Base-by-base conservation (phyloP, 35 echinoderm and acorn worm genomes). In the Apostichopus japonicus region DNA sequence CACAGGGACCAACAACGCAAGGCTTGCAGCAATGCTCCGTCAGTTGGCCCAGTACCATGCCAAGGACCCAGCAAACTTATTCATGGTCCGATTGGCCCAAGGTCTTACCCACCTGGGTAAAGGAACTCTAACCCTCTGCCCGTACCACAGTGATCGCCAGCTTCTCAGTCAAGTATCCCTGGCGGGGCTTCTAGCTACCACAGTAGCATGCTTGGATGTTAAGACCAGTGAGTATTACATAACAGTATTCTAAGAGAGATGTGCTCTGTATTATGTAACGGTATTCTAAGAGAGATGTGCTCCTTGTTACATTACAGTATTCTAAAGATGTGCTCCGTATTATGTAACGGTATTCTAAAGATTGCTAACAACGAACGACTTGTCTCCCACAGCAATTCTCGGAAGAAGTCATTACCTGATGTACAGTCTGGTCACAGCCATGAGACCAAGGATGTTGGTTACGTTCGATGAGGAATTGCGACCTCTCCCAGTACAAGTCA, bases 31-130 rank as follows among this genome's bases (percentile, higher is more conserved):
- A 19, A 99, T 99, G 97, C 89, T 99, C 6, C 92, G 97, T 25
- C 97, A 99, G 79, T 92, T 99, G 14, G 97, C 97, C 10, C 97
- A 99, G 90, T 99, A 96, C 88, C 97, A 99, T 90, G 91, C 90
- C 84, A 99, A 99, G 84, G 97, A 99, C 90, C 95, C 97, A 0
- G 78, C 93, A 21, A 99, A 99, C 53, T 95, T 99, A 16, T 99
- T 99, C 90, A 99, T 99, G 97, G 97, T 99, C 5, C 91, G 97
- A 22, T 61, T 99, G 9, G 95, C 97, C 44, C 97, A 99, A 78
- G 97, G 97, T 10, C 90, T 99, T 57, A 99, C 97, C 59, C 97
- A 99, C 79, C 94, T 99, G 11, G 97, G 95, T 15, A 99, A 99
- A 79, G 97, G 97, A 16, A 99, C 97, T 3, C 84, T 99, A 11